A percentile compares a stretch with the other conserved stretches of the same genome.
Conservation (phyloP, 2,888 invertebrate species). For the Watsonalla cultraria region DNA sequence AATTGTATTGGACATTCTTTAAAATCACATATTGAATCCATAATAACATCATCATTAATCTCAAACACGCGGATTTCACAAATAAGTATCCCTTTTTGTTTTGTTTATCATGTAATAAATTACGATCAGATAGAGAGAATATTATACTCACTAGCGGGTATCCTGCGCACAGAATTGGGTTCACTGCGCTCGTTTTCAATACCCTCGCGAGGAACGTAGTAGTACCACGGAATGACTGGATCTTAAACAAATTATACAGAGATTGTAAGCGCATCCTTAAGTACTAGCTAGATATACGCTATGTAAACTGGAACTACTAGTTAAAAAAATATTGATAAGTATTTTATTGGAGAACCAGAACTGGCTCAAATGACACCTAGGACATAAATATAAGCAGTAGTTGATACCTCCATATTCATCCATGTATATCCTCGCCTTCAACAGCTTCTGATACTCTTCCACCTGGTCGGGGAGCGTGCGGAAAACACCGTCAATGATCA, state of each 20-base stretch:
- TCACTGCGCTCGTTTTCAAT: conserved; percentile 85
- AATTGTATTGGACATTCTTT: conserved; percentile 34
- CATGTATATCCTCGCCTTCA: conserved; percentile 88
- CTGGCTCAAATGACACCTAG: too few species aligned
- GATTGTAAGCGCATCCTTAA: too few species aligned
- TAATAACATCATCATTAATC: too few species aligned
- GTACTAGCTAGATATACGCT: too few species aligned
- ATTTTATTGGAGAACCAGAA: too few species aligned
- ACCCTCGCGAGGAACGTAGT: conserved; percentile 86
- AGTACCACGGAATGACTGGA: conserved; percentile 96
- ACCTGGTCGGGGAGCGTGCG: conserved; percentile 92
- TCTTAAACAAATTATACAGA: conserved; percentile 73
- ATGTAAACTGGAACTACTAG: too few species aligned
- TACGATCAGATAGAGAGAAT: too few species aligned
- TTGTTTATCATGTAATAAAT: too few species aligned
- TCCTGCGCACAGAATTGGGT: conserved; percentile 82
- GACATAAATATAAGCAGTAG: conserved; percentile 1
- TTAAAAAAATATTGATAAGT: too few species aligned
- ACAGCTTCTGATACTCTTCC: conserved; percentile 92
- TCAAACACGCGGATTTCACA: not conserved
- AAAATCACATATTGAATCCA: not conserved
- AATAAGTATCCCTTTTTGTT: too few species aligned
- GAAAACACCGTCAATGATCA: conserved; percentile 97
- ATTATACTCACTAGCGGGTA: conserved; percentile 78
- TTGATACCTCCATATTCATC: conserved; percentile 88